Conservation (phyloP, 2,113 vertebrate species). For the Sphaerodactylus townsendi region DNA sequence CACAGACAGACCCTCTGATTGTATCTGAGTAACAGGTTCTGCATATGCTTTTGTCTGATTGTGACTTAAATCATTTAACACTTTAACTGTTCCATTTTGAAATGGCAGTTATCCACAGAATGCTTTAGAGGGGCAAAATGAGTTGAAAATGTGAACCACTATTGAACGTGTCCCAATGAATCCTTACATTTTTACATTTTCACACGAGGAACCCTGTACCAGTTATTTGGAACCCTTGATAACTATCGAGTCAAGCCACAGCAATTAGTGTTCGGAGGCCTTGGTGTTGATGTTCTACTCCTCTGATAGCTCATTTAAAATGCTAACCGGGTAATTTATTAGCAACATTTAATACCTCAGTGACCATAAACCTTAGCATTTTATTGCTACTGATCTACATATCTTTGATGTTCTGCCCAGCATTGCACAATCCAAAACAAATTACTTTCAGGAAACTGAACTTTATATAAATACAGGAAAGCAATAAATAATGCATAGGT, state of each 20-base stretch:
- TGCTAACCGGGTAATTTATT: slow-evolving; percentile 80
- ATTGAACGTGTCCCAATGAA: slow-evolving; percentile 46
- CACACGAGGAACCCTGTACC: not conserved
- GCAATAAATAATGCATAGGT: slow-evolving; percentile 81
- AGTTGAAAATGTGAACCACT: not conserved
- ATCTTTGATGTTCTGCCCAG: slow-evolving; percentile 82
- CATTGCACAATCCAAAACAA: slow-evolving; percentile 83
- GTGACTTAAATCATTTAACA: slow-evolving; percentile 27
- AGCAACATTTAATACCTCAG: slow-evolving; percentile 83
- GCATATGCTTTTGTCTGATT: not conserved
- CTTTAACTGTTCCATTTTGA: not conserved
- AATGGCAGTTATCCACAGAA: not conserved
- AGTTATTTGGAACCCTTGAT: slow-evolving; percentile 64
- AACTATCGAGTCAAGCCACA: slow-evolving; percentile 69
- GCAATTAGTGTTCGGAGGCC: slow-evolving; percentile 73
- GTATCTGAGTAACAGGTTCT: not conserved
- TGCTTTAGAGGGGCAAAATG: slow-evolving; percentile 44
- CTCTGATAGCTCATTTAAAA: slow-evolving; percentile 73
- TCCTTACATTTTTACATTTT: slow-evolving; percentile 28
- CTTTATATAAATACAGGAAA: slow-evolving; percentile 84
- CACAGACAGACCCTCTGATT: no score
- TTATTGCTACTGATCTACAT: slow-evolving; percentile 82
- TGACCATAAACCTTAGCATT: slow-evolving; percentile 81
- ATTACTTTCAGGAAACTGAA: slow-evolving; percentile 83
- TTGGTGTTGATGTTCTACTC: slow-evolving; percentile 66